Conservation (phyloP, 64 coral and sea anemone species). For the Montipora capricornis region DNA sequence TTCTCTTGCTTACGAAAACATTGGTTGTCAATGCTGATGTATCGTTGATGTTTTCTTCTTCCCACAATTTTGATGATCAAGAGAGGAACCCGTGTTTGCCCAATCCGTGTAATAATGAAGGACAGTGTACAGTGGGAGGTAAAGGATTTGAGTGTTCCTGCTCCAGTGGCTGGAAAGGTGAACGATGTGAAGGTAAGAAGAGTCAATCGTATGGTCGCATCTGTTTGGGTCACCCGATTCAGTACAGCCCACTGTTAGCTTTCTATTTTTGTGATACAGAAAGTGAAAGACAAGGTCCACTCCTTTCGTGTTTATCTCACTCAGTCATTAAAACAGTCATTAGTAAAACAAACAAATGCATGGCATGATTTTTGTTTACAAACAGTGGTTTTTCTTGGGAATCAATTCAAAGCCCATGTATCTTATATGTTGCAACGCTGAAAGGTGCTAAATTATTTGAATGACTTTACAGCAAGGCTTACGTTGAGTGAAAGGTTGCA, state of each 20-base stretch:
- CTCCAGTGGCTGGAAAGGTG: conserved; percentile 73
- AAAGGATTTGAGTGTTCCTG: conserved; percentile 78
- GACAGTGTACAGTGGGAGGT: conserved; percentile 62
- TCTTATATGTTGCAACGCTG: too few species aligned
- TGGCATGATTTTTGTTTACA: background rate
- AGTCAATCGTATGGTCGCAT: background rate
- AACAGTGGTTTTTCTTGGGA: too few species aligned
- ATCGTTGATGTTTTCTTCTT: conserved; percentile 38
- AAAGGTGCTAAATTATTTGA: too few species aligned
- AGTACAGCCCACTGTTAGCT: background rate
- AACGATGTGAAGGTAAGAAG: conserved; percentile 80
- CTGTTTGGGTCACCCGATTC: background rate
- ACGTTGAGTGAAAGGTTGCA: too few species aligned
- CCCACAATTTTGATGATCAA: conserved; percentile 17
- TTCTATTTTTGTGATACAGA: background rate
- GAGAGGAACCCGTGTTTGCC: conserved; percentile 67
- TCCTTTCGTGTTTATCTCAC: too few species aligned
- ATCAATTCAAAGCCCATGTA: too few species aligned
- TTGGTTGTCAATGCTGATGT: conserved; percentile 37
- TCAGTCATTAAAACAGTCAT: too few species aligned
- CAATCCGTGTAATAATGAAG: conserved; percentile 76
- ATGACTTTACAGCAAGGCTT: too few species aligned
- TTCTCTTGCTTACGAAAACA: conserved; percentile 39
- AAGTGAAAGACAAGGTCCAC: background rate
- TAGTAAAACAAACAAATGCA: background rate